Base-by-base conservation (phyloP, 2,888 invertebrate species). In the Thera obeliscata region DNA sequence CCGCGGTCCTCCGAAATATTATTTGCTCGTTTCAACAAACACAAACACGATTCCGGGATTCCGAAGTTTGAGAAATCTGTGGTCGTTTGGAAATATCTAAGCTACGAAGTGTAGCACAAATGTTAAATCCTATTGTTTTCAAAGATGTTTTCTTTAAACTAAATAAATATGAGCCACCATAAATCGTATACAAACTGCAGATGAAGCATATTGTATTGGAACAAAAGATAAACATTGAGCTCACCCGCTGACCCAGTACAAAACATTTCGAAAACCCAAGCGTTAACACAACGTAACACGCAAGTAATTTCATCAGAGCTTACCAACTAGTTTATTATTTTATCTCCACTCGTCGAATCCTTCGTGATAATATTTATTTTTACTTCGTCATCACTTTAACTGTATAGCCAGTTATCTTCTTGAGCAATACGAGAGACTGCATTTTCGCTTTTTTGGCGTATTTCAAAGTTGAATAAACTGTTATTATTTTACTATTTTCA, bases 191-290 rank as follows among this genome's bases (percentile, higher is more conserved):
- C 67, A 79, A 84, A 81, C 82, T 80, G 83, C 76, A 80, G 78
- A 82, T 78, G 80, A 76, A 79, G 73, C 80, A 78, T 80, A 84
- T 84, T 88, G 83, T 84, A 77, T 74, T 76, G 78, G 79, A 78
- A 88, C 84, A 86, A 86, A 83, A 81, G 82, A 80, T 78, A 85
- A 82, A 84, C 82, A 83, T 79, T 75, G 61, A 69, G 61, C 69
- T 70, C 71, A 70, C 66, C 68, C 67, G 66, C 60, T 70, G 69
- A 73, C 68, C 73, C 61, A 69, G 66, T 75, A 67, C 73, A 67
- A 69, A 61, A 52, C 52, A 68, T 73, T 62, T 61, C 59, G 43
- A 69, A 69, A 72, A 50, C 56, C 54, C 50, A 56, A 36, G 64
- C 63, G 50, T 7, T 38, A 38, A 6, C 4, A 38, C 38, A 38